Conservation (phyloP, 1,140 invertebrate species). For the Anastrepha ludens region DNA sequence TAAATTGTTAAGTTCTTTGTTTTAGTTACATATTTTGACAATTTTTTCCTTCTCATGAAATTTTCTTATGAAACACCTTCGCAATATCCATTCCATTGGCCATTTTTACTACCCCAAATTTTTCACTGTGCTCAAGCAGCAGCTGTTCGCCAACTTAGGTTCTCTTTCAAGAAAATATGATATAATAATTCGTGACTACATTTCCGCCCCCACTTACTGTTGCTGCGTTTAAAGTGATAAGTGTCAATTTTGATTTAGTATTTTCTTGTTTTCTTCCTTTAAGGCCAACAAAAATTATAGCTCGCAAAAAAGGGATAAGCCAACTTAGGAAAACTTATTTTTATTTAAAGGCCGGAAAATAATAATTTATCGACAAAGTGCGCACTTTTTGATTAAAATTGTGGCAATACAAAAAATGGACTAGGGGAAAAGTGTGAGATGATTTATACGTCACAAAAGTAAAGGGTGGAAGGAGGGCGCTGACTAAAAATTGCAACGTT, state of each 20-base stretch:
- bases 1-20: too few relatives aligned
- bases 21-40: too few relatives aligned
- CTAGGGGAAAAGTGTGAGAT: background rate
- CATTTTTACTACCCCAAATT: too few relatives aligned
- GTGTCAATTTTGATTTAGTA: conserved; percentile 54
- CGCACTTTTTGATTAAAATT: conserved; percentile 32
- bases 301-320: background rate
- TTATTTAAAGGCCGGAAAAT: background rate
- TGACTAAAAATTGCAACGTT: background rate
- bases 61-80: too few relatives aligned
- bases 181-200: conserved; percentile 25
- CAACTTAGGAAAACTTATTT: background rate
- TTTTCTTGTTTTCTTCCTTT: background rate
- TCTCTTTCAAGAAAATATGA: background rate
- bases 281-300: background rate
- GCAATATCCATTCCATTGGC: too few relatives aligned
- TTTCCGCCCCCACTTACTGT: background rate
- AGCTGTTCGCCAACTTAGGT: background rate
- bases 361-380: conserved; percentile 6
- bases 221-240: conserved; percentile 20
- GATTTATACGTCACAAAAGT: background rate
- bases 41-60: too few relatives aligned
- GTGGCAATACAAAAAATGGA: background rate
- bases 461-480: background rate
- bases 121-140: background rate